Evolutionary conservation across 92 coral and sea anemone species (phyloP).

Genomic region (Paragorgia papillata): DNA sequence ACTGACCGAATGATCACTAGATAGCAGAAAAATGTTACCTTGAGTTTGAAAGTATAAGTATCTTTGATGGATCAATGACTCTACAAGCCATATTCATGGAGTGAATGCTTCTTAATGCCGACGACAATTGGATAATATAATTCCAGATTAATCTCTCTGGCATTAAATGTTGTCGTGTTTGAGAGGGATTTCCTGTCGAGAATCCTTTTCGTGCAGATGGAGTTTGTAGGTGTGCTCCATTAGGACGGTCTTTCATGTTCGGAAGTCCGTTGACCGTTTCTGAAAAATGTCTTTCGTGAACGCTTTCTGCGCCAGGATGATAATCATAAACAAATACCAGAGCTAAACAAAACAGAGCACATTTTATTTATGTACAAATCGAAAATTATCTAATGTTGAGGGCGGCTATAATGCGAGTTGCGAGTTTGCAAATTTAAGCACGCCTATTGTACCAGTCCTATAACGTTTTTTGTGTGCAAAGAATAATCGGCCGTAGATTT

Average conservation of each 20-base stretch:
- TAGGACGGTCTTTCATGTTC: constrained; percentile 59
- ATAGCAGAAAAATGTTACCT: too few relatives aligned
- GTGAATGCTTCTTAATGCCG: constrained; percentile 90
- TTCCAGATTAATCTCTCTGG: constrained; percentile 99
- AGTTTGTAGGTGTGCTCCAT: constrained; percentile 78
- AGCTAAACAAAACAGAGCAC: constrained; percentile 53
- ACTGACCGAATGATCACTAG: too few relatives aligned
- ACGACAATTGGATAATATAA: constrained; percentile 92
- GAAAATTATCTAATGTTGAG: too few relatives aligned
- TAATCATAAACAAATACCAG: constrained; percentile 91
- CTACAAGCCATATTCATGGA: constrained; percentile 92
- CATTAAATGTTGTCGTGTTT: constrained; percentile 86
- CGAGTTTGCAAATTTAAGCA: too few relatives aligned
- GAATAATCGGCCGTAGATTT: too few relatives aligned
- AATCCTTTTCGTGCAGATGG: constrained; percentile 69
- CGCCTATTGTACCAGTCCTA: too few relatives aligned
- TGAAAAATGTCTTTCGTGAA: constrained; percentile 85
- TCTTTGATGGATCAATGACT: constrained; percentile 98
- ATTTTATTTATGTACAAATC: too few relatives aligned
- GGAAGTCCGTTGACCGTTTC: constrained; percentile 82
- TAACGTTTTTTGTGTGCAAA: too few relatives aligned
- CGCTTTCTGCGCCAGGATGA: constrained; percentile 96
- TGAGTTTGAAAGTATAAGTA: constrained; percentile 89
- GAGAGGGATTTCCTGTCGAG: constrained; percentile 63
- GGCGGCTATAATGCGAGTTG: too few relatives aligned